Evolutionary conservation across 2,888 invertebrate species (phyloP).

Genomic region (Agrotis clavis): DNA sequence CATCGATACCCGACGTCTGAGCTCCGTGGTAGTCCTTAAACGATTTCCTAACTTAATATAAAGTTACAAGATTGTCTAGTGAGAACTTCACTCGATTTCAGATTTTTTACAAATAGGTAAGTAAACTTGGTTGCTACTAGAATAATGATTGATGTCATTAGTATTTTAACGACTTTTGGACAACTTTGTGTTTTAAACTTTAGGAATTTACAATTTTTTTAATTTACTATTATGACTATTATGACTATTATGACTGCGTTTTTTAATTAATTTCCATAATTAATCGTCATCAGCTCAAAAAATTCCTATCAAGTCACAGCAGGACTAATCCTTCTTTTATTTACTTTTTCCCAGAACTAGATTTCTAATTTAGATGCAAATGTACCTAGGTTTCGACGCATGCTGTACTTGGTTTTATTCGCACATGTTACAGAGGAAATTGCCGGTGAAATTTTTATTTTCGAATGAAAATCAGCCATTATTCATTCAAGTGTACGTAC

Average conservation of each 20-base stretch:
- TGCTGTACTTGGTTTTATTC: constrained; percentile 56
- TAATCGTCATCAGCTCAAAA: constrained; percentile 33
- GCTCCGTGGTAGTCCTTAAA: constrained; percentile 80
- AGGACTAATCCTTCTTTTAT: constrained; percentile 43
- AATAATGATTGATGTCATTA: not conserved
- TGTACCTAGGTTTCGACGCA: constrained; percentile 57
- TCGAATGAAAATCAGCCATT: constrained; percentile 67
- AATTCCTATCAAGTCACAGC: constrained; percentile 31
- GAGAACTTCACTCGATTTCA: constrained; percentile 71
- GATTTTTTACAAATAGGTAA: constrained; percentile 59
- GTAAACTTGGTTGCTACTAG: not conserved
- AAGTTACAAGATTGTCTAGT: constrained; percentile 82
- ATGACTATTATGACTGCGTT: constrained; percentile 7
- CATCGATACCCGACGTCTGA: constrained; percentile 85
- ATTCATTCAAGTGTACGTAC: constrained; percentile 73
- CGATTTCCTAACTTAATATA: constrained; percentile 85
- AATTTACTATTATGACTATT: not conserved
- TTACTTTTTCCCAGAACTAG: constrained; percentile 45
- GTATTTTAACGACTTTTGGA: not conserved
- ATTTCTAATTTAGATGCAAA: constrained; percentile 66
- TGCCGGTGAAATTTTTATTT: constrained; percentile 71
- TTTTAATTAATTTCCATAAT: constrained; percentile 36
- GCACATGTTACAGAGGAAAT: constrained; percentile 57
- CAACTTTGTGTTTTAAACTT: too few relatives aligned
- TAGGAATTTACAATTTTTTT: too few relatives aligned